Evolutionary conservation across 2,113 vertebrate species (phyloP).

Genomic region (Litocranius walleri): DNA sequence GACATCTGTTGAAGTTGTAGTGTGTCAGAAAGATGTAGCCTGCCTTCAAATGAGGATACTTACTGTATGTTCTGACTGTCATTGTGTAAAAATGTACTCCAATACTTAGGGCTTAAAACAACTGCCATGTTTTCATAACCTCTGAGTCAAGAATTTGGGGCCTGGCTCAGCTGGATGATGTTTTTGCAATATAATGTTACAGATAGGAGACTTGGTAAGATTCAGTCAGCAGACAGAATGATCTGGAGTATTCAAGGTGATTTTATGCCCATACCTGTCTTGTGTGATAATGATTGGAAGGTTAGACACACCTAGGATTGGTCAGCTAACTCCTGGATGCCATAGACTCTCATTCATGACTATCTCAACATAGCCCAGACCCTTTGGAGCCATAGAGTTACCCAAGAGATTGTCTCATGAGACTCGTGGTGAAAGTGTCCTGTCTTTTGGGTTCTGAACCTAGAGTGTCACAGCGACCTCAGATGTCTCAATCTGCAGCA

Average conservation of each 20-base stretch:
- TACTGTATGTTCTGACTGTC: background rate
- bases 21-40: background rate
- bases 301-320: background rate
- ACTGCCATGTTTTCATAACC: background rate
- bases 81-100: background rate
- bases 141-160: background rate
- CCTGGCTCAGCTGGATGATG: background rate
- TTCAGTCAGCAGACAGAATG: background rate
- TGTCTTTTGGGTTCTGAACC: background rate
- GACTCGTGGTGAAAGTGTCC: background rate
- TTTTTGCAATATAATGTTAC: background rate
- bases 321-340: background rate
- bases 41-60: background rate
- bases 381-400: background rate
- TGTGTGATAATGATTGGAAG: background rate
- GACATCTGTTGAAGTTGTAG: background rate
- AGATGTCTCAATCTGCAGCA: background rate
- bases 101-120: background rate
- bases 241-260: background rate
- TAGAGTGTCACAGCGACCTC: background rate
- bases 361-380: background rate
- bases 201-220: background rate
- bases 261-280: background rate
- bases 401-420: background rate
- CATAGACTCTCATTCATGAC: accelerated